These are phyloP conservation scores for Diadegma fenestrale DNA, from an alignment of 2,888 invertebrate genomes.

Conservation along the genomic window DNA sequence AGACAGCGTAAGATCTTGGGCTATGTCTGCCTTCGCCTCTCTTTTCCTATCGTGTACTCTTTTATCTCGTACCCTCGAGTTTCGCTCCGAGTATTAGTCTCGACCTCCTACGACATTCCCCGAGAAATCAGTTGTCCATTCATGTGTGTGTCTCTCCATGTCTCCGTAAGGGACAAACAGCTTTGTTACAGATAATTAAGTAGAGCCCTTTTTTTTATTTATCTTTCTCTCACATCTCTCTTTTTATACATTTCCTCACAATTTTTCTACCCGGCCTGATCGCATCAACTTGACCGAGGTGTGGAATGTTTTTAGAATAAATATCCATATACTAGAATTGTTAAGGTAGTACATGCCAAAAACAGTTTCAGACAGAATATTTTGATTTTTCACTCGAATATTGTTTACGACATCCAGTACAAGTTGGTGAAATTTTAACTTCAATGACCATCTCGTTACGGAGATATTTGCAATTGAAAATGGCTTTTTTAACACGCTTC, in stretches of 20 bases:
- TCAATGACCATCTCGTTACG: too few relatives aligned
- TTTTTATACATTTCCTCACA: background rate
- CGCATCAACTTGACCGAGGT: background rate
- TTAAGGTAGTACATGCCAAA: too few relatives aligned
- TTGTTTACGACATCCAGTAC: too few relatives aligned
- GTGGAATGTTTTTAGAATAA: background rate
- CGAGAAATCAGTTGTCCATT: constrained; percentile 24
- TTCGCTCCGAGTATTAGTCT: background rate
- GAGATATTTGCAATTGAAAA: too few relatives aligned
- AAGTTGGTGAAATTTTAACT: too few relatives aligned
- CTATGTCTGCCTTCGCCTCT: constrained; percentile 62
- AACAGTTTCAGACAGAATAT: too few relatives aligned
- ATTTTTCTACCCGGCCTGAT: background rate
- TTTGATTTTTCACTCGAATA: too few relatives aligned
- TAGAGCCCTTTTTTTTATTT: constrained; percentile 6
- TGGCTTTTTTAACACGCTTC: too few relatives aligned
- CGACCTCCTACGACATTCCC: constrained; percentile 31
- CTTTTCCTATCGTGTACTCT: constrained; percentile 4
- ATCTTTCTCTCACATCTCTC: background rate
- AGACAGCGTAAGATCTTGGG: constrained; percentile 67
- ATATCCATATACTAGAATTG: background rate
- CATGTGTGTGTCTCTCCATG: background rate
- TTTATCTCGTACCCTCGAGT: constrained; percentile 10
- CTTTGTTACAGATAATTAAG: constrained; percentile 80
- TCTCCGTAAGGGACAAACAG: background rate